Evolutionary conservation across 1,140 invertebrate species (phyloP).

Genomic region (Papilio helenus): DNA sequence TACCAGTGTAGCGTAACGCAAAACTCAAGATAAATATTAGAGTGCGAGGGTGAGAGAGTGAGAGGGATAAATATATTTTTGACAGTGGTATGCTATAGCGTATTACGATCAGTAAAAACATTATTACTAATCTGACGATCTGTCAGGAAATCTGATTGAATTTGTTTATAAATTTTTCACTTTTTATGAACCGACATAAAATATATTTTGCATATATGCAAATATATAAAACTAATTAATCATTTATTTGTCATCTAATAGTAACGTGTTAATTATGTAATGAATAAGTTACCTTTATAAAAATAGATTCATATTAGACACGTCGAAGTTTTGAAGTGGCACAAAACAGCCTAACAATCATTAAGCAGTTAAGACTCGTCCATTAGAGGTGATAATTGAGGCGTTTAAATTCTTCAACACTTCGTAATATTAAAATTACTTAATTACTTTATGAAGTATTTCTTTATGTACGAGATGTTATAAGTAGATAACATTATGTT

Average conservation of each 20-base stretch:
- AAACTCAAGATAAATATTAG: too few relatives aligned
- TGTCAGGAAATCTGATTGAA: neutral
- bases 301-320: neutral
- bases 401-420: constrained; percentile 13
- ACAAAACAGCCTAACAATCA: constrained; percentile 14
- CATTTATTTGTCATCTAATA: neutral
- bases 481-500: neutral
- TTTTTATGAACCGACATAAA: neutral
- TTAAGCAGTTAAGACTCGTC: neutral
- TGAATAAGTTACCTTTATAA: neutral
- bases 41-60: too few relatives aligned
- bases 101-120: too few relatives aligned
- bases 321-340: constrained; percentile 7
- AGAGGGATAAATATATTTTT: too few relatives aligned
- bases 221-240: neutral
- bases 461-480: neutral
- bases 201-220: neutral
- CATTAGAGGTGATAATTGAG: constrained; percentile 24
- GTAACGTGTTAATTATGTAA: neutral
- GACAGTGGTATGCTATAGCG: too few relatives aligned
- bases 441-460: neutral
- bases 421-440: neutral
- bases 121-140: neutral
- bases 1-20: too few relatives aligned
- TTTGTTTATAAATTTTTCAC: neutral